Percentiles rank a stretch among this genome's conserved stretches.
These are phyloP conservation scores for Lycia hirtaria DNA, from an alignment of 2,888 invertebrate genomes.

Conservation along the genomic window DNA sequence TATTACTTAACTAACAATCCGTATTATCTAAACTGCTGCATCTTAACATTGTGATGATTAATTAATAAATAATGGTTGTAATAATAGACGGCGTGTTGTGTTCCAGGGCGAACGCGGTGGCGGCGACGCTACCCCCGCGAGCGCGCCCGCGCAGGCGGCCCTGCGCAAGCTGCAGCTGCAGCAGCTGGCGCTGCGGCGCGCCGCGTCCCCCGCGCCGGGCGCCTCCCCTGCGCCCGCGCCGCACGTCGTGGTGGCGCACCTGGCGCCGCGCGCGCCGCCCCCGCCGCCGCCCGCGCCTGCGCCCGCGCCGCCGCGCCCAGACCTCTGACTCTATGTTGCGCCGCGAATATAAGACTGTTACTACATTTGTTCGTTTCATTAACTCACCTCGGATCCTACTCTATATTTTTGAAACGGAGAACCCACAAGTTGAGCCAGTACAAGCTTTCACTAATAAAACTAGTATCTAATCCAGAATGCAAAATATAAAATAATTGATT, in stretches of 20 bases:
- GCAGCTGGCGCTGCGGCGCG: conserved; percentile 60
- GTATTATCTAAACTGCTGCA: too few species aligned
- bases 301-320: conserved; percentile 61
- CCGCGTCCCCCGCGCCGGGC: conserved; percentile 41
- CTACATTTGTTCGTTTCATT: background rate
- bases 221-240: conserved; percentile 70
- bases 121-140: conserved; percentile 84
- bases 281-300: conserved; percentile 65
- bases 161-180: conserved; percentile 60
- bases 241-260: conserved; percentile 69
- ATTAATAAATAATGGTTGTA: background rate
- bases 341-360: conserved; percentile 14
- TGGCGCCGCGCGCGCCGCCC: conserved; percentile 60
- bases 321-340: background rate
- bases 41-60: too few species aligned
- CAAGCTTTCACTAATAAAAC: too few species aligned
- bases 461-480: too few species aligned
- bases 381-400: too few species aligned
- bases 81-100: background rate
- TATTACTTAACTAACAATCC: too few species aligned
- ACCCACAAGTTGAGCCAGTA: too few species aligned
- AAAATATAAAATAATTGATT: too few species aligned
- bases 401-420: too few species aligned
- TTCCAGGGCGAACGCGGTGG: conserved; percentile 27
- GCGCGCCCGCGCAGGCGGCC: conserved; percentile 52